Evolutionary conservation across 1,140 invertebrate species (phyloP), one percentile per base, ranked within the genome.

Genomic region (Drosophila lacteicornis): DNA sequence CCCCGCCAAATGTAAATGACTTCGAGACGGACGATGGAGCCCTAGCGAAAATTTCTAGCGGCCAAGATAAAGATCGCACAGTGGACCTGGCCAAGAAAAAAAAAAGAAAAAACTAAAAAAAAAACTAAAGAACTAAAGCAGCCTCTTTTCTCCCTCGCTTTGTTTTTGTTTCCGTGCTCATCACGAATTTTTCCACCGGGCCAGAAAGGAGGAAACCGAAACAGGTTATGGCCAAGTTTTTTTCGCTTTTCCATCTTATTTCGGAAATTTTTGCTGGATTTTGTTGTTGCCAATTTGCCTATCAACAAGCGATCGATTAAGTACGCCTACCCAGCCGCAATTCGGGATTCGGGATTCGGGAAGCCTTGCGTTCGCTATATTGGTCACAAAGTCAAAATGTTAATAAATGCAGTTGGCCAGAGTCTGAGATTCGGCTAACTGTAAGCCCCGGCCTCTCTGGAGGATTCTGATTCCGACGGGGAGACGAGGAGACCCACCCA

Each of bases 271-370:
- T 53, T 6, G 25, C 12, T 49, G 49, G 15, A 13, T 53, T 61
- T 77, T 90, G 85, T 71, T 91, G 85, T 87, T 92, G 83, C 79
- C 85, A 92, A 92, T 92, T 92, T 92, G 87, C 91, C 91, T 92
- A 92, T 92, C 91, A 92, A 92, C 91, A 92, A 91, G 88, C 91
- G 86, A 91, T 91, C 90, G 90, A 91, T 91, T 91, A 90, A 86
- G 90, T 83, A 90, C 82, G 90, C 85, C 85, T 91, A 90, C 86
- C 85, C 76, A 75, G 69, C 78, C 59, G n/a, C 61, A 51, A 67
- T 19, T 56, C 43, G 42, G 58, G 59, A 50, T 77, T 53, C 51
- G 43, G 50, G 65, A 50, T 77, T 55, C 51, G 45, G 50, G 65
- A 61, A 75, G 49, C 65, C 74, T 78, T 57, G 25, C 62, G 50